phyloP scores from a whole-genome alignment of 2,113 vertebrate genomes.

The Acinonyx jubatus region DNA sequence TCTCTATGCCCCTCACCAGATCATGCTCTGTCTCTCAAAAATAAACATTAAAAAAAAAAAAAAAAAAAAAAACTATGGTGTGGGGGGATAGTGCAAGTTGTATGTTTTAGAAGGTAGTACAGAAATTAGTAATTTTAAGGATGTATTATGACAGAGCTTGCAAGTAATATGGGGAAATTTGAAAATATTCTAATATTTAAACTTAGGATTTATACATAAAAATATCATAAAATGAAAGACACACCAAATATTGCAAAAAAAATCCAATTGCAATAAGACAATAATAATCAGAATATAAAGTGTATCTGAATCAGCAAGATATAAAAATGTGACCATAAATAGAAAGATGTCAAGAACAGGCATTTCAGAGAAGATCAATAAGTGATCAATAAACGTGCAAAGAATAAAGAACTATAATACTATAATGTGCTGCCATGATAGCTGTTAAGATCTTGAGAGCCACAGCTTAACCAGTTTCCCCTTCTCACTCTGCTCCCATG shows the following conservation, averaged over 20 bases:
- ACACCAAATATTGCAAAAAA: not conserved
- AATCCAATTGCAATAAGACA: not conserved
- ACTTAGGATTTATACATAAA: not conserved
- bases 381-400: not conserved
- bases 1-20: no score
- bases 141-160: not conserved
- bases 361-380: not conserved
- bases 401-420: not conserved
- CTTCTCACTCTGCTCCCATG: accelerated
- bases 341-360: not conserved
- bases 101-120: not conserved
- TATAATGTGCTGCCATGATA: not conserved
- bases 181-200: not conserved
- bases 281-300: not conserved
- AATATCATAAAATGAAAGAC: not conserved
- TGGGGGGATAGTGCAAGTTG: not conserved
- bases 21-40: no score
- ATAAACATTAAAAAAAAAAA: not conserved
- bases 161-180: not conserved
- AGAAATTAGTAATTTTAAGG: not conserved
- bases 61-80: not conserved
- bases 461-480: not conserved
- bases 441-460: not conserved
- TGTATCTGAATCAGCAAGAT: not conserved
- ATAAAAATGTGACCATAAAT: not conserved